These are phyloP conservation scores for Mionectes olivaceus DNA, from an alignment of 2,797 vertebrate species.

Conservation along the genomic window DNA sequence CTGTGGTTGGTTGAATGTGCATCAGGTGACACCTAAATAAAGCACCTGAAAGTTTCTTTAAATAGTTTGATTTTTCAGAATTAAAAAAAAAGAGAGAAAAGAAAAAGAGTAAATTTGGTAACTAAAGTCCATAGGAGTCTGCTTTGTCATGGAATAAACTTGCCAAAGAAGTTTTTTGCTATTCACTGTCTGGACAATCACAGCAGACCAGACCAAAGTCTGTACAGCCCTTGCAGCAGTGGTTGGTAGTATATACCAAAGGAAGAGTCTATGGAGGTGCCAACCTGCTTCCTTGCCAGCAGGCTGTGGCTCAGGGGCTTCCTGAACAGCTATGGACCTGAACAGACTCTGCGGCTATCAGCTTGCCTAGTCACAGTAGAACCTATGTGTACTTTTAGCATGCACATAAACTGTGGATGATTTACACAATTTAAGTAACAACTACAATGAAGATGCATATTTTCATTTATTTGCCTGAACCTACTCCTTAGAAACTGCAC, in stretches of 20 bases:
- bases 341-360: neutral
- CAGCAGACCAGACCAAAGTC: neutral
- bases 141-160: neutral
- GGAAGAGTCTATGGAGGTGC: neutral
- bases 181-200: neutral
- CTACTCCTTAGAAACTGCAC: neutral
- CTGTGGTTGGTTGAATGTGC: neutral
- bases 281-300: neutral
- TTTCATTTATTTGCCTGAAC: neutral
- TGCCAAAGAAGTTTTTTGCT: neutral
- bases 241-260: neutral
- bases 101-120: neutral
- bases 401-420: neutral
- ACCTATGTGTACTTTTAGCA: neutral
- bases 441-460: neutral
- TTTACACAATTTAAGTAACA: neutral
- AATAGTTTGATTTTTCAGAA: neutral
- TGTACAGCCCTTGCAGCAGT: neutral
- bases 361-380: neutral
- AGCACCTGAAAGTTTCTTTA: neutral
- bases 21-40: neutral
- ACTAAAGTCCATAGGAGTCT: neutral
- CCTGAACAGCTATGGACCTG: neutral
- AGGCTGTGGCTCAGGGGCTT: neutral
- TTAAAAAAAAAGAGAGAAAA: neutral